Base-by-base conservation (phyloP, 1,140 invertebrate genomes). In the Meloidogyne exigua region DNA sequence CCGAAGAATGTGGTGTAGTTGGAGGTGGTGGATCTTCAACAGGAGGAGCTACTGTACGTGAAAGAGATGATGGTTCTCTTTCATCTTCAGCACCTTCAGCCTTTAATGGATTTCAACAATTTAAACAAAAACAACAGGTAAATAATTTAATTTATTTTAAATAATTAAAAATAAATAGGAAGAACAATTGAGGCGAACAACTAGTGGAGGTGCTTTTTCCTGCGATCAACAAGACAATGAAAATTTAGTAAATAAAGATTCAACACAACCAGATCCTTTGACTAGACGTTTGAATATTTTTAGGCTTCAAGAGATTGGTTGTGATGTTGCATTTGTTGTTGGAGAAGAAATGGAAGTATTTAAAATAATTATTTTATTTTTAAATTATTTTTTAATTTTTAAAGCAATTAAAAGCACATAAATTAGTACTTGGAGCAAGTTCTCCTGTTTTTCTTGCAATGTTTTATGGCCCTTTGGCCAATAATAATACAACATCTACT, bases 361-460 rank as follows among this genome's bases (percentile, higher is more conserved):
- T n/a, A n/a, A 73, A 1, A 28, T 13, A 15, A 26, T n/a, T n/a
- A n/a, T 12, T 26, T 65, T n/a, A 12, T 10, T 23, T 36, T 63
- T 15, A 65, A 10, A 15, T 39, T 39, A 39, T 26, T 25, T 18
- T 65, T 13, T 21, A 18, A 18, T 44, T 32, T 65, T 21, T 75
- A 23, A 18, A 77, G 77, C 36, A 68, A 28, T 42, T 78, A 62
- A 75, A 69, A 68, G 77, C 77, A 28, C 77, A 78, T 42, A 78
- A 78, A 76, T 57, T 78, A 25, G 77, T 79, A 1, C 63, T 79
- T 18, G 77, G 77, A 15, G 65, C 69, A 25, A 77, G 66, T 36
- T 79, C 77, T 28, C 28, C 75, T 26, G 77, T 79, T 9, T 79
- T 79, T 44, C 68, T 71, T 57, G 77, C 77, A 25, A 79, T 79